phyloP scores from a whole-genome alignment of 2,113 vertebrate species.

The Ia io region DNA sequence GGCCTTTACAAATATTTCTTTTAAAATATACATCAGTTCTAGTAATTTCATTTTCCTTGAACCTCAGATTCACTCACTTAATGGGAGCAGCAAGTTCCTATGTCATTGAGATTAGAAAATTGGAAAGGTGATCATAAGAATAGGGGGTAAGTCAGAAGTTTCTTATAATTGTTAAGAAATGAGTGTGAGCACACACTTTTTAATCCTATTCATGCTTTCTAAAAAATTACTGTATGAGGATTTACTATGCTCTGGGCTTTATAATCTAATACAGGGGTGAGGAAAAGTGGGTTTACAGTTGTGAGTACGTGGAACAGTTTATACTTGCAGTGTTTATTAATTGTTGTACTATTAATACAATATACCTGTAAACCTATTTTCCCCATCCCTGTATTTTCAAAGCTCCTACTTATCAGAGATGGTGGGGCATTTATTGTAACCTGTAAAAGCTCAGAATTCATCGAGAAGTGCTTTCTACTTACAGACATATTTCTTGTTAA shows the following conservation, averaged over 20 bases:
- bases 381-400: not conserved
- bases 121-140: not conserved
- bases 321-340: not conserved
- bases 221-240: not conserved
- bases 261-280: not conserved
- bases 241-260: not conserved
- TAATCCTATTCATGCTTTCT: not conserved
- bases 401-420: not conserved
- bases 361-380: not conserved
- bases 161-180: not conserved
- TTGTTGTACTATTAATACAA: not conserved
- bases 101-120: not conserved
- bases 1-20: not conserved
- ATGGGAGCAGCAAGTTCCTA: not conserved
- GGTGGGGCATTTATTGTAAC: not conserved
- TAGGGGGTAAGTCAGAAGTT: not conserved
- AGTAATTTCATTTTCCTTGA: not conserved
- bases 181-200: not conserved
- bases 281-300: not conserved
- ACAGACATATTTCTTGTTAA: not conserved
- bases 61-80: not conserved
- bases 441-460: not conserved
- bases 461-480: not conserved
- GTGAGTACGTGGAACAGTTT: not conserved
- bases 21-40: not conserved